Percentiles rank a stretch among this genome's conserved stretches.
phyloP scores from a whole-genome alignment of 2,797 vertebrate species.

The Rhyacichthys aspro region DNA sequence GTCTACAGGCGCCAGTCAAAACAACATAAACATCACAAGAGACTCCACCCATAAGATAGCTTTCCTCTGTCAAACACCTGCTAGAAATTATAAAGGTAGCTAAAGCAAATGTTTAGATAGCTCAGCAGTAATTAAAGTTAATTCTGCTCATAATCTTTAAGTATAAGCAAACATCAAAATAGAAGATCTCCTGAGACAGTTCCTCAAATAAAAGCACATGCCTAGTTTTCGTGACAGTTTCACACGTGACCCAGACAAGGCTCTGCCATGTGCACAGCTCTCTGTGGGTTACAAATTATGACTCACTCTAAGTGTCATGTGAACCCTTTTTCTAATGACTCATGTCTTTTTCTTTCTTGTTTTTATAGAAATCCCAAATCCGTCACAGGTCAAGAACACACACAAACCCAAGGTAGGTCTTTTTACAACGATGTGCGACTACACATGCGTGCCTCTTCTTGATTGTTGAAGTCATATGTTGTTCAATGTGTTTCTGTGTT shows the following conservation, averaged over 20 bases:
- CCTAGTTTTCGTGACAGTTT: not conserved
- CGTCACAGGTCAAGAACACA: constrained; percentile 56
- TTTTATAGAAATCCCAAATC: constrained; percentile 51
- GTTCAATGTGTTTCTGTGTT: constrained; percentile 26
- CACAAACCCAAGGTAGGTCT: constrained; percentile 58
- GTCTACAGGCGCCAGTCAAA: constrained; percentile 12
- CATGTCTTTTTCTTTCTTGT: not conserved
- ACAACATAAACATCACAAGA: constrained; percentile 21
- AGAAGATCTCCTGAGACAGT: not conserved
- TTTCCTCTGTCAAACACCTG: constrained; percentile 2
- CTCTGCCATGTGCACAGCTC: too few species aligned
- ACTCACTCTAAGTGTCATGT: not conserved
- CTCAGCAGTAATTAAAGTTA: not conserved
- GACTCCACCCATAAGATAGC: not conserved
- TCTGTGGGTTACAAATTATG: not conserved
- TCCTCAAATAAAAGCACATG: not conserved
- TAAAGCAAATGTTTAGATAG: constrained; percentile 3
- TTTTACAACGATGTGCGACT: not conserved
- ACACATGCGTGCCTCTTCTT: fast-evolving
- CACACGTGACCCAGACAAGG: too few species aligned
- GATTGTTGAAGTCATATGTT: not conserved
- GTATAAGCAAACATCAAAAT: not conserved
- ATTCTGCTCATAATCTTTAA: not conserved
- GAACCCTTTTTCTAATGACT: not conserved
- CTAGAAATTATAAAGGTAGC: constrained; percentile 10